Percentiles rank a stretch among this genome's conserved stretches.
Conservation (phyloP, 1,140 invertebrate genomes). For the Drosophila bocki region DNA sequence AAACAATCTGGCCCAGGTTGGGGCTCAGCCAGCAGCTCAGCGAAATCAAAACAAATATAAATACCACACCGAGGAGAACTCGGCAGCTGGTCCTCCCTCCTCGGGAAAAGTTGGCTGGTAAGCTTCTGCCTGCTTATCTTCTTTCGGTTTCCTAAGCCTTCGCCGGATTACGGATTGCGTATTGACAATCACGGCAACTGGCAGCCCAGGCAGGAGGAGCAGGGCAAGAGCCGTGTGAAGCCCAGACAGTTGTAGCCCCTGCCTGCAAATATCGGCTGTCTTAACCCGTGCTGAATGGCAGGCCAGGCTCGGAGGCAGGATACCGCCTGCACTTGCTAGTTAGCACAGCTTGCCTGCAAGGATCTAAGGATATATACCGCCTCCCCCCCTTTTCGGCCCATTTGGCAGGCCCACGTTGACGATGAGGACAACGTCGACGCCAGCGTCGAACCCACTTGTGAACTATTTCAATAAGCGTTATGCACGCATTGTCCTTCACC, state of each 20-base stretch:
- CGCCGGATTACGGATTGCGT: slow-evolving; percentile 49
- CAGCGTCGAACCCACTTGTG: slow-evolving; percentile 74
- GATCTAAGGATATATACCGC: not conserved
- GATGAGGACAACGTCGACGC: slow-evolving; percentile 49
- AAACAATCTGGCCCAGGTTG: slow-evolving; percentile 17
- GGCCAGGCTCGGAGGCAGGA: not conserved
- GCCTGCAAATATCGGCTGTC: slow-evolving; percentile 44
- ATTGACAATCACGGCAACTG: slow-evolving; percentile 42
- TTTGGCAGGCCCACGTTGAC: slow-evolving; percentile 43
- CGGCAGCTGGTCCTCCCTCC: not conserved
- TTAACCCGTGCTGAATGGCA: slow-evolving; percentile 40
- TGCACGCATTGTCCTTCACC: slow-evolving; percentile 81
- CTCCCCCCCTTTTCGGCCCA: slow-evolving; percentile 14
- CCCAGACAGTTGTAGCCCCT: slow-evolving; percentile 33
- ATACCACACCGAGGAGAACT: slow-evolving; percentile 43
- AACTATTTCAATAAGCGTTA: slow-evolving; percentile 83
- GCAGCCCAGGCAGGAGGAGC: slow-evolving; percentile 6
- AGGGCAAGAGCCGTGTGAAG: slow-evolving; percentile 8
- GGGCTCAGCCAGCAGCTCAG: slow-evolving; percentile 25
- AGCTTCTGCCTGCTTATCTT: slow-evolving; percentile 38
- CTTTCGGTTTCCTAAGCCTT: slow-evolving; percentile 45
- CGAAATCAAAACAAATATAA: slow-evolving; percentile 68
- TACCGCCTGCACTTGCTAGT: slow-evolving; percentile 28
- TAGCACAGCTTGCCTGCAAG: slow-evolving; percentile 19
- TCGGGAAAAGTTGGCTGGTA: slow-evolving; percentile 35